Conservation (phyloP, 2,797 vertebrate genomes). For the Lutjanus argentimaculatus region DNA sequence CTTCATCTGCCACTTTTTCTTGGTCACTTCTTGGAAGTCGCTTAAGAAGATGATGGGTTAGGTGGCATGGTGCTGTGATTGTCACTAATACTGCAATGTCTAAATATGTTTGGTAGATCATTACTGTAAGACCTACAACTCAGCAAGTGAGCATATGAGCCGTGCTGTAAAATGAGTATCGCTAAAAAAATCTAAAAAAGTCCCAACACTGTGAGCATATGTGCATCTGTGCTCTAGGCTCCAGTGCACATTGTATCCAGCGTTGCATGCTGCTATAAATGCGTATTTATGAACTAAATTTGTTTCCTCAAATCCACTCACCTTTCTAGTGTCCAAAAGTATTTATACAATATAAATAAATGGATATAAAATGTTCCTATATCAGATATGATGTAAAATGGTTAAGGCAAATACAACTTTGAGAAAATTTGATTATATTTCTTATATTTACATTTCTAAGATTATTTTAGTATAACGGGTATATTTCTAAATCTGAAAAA, state of each 20-base stretch:
- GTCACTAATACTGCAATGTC: not conserved
- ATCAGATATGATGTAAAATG: not conserved
- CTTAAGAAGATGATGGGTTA: conserved; percentile 14
- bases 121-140: not conserved
- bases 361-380: not conserved
- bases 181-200: not conserved
- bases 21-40: conserved; percentile 31
- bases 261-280: not conserved
- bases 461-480: not conserved
- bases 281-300: not conserved
- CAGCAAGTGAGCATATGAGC: not conserved
- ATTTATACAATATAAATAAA: not conserved
- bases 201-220: not conserved
- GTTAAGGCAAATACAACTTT: not conserved
- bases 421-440: not conserved
- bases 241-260: not conserved
- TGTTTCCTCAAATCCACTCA: not conserved
- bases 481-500: not conserved
- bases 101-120: not conserved
- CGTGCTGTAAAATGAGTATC: not conserved
- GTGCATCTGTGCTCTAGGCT: not conserved
- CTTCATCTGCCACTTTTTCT: conserved; percentile 20
- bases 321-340: not conserved
- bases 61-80: not conserved
- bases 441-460: not conserved